Evolutionary conservation across 2,113 vertebrate species (phyloP).

Genomic region (Haemorhous mexicanus): DNA sequence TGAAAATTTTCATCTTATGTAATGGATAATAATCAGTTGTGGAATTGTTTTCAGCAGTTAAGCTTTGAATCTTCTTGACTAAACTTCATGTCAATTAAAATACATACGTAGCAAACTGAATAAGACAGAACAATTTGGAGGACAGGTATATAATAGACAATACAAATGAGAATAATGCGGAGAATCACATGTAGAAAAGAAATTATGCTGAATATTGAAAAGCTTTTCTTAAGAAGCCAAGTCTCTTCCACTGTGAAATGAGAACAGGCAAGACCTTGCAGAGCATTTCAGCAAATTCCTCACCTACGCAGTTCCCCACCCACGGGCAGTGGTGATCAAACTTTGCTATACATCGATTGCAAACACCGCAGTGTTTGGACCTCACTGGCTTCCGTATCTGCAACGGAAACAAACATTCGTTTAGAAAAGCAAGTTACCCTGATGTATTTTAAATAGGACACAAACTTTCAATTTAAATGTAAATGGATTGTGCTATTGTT

Average conservation of each 20-base stretch:
- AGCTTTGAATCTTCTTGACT: not conserved
- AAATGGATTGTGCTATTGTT: not conserved
- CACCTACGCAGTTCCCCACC: constrained; percentile 99
- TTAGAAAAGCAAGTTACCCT: not conserved
- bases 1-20: not conserved
- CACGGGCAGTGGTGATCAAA: constrained; percentile 99
- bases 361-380: constrained; percentile 98
- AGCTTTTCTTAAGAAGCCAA: not conserved
- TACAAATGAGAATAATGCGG: not conserved
- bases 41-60: not conserved
- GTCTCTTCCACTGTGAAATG: not conserved
- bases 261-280: not conserved
- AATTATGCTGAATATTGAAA: not conserved
- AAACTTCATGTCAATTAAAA: not conserved
- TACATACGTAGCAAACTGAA: not conserved
- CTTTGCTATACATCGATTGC: constrained; percentile 97
- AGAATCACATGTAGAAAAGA: not conserved
- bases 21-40: not conserved
- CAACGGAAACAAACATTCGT: not conserved
- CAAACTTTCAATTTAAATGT: not conserved
- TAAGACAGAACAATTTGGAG: not conserved
- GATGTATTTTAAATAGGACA: not conserved
- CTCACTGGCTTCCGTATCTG: constrained; percentile 98
- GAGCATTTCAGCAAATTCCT: constrained; percentile 54
- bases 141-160: accelerated